A percentile compares a stretch with the other conserved stretches of the same genome.
Conservation (phyloP, 1,140 invertebrate species). For the Calliopsis andreniformis region DNA sequence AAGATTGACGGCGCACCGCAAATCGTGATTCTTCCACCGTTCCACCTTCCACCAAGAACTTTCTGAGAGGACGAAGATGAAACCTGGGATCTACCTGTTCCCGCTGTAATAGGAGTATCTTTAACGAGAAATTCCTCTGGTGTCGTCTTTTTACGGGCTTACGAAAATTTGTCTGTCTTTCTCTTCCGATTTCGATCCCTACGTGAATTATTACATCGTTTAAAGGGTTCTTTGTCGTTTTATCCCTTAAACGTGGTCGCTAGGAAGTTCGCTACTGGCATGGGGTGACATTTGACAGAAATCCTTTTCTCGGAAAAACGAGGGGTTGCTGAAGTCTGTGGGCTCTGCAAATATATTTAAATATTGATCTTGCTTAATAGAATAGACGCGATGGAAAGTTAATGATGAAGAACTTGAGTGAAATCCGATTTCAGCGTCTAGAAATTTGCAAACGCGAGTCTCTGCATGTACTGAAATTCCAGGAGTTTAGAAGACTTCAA, state of each 20-base stretch:
- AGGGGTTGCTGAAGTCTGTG: too few species aligned
- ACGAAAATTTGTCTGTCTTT: conserved; percentile 27
- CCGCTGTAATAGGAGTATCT: conserved; percentile 7
- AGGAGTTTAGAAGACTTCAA: too few species aligned
- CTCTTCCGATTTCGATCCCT: neutral
- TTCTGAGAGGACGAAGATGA: conserved; percentile 13
- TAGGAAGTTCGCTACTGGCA: too few species aligned
- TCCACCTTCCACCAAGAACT: conserved; percentile 17
- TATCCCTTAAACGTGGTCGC: neutral
- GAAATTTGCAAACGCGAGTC: too few species aligned
- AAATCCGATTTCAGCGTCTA: too few species aligned
- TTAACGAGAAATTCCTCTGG: conserved; percentile 36
- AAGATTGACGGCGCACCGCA: conserved; percentile 31
- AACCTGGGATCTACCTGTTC: conserved; percentile 20
- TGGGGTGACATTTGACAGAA: too few species aligned
- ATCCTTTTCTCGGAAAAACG: too few species aligned
- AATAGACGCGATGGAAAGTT: too few species aligned
- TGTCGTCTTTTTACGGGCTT: neutral
- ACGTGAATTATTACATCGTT: conserved; percentile 3
- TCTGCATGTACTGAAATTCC: too few species aligned
- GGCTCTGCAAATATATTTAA: too few species aligned
- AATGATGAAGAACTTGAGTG: too few species aligned
- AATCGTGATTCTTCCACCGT: conserved; percentile 26
- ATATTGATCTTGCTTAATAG: too few species aligned
- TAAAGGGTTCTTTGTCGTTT: conserved; percentile 21